Evolutionary conservation across 2,797 vertebrate genomes (phyloP).

Genomic region (Muscicapa striata): DNA sequence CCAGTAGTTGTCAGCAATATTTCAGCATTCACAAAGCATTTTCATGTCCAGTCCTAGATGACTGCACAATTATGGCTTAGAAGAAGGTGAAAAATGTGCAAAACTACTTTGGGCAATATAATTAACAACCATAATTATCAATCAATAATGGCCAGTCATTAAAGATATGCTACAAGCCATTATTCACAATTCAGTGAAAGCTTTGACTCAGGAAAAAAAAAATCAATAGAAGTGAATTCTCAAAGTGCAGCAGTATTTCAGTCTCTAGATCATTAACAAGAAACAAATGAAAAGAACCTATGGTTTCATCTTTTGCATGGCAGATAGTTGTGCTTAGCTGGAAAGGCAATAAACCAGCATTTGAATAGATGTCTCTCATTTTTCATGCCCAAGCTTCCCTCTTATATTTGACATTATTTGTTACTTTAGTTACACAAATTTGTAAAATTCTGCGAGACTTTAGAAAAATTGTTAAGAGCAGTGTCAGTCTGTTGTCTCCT

Average conservation of each 20-base stretch:
- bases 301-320: not conserved
- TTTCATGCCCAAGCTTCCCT: not conserved
- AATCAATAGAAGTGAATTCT: not conserved
- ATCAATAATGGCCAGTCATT: not conserved
- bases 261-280: not conserved
- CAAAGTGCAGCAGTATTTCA: not conserved
- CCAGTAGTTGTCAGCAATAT: not conserved
- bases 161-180: constrained; percentile 2
- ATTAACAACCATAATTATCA: constrained; percentile 15
- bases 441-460: not conserved
- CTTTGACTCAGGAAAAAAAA: not conserved
- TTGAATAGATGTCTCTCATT: not conserved
- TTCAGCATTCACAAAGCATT: not conserved
- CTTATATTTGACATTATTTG: not conserved
- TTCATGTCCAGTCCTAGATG: not conserved
- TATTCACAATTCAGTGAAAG: constrained; percentile 9
- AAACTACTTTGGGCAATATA: not conserved
- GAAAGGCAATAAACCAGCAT: not conserved
- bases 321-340: not conserved
- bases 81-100: not conserved
- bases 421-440: not conserved
- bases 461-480: not conserved
- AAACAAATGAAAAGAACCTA: not conserved
- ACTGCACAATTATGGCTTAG: not conserved
- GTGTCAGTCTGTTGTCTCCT: not conserved